Evolutionary conservation across 2,888 invertebrate genomes (phyloP).

Genomic region (Panorpa germanica): DNA sequence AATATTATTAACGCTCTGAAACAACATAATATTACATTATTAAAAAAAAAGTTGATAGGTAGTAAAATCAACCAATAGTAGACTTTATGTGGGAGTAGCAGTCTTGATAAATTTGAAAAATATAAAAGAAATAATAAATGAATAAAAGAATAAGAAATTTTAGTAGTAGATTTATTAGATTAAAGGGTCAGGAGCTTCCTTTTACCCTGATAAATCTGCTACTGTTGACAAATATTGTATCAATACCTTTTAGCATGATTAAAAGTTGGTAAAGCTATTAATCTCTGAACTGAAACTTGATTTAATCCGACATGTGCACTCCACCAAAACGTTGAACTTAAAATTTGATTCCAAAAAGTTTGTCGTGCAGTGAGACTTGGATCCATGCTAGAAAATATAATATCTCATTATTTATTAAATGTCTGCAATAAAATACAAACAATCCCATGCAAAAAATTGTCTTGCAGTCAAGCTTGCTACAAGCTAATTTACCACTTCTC

Average conservation of each 20-base stretch:
- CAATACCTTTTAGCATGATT: constrained; percentile 32
- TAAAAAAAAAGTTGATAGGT: neutral
- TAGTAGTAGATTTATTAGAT: no score
- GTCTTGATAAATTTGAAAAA: no score
- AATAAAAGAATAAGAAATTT: no score
- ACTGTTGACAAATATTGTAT: no score
- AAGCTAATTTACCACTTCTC: no score
- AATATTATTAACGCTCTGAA: constrained; percentile 28
- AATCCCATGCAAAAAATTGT: no score
- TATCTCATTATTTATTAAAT: neutral
- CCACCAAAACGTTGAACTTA: constrained; percentile 36
- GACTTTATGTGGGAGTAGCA: no score
- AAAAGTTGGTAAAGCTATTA: constrained; percentile 31
- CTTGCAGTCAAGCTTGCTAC: no score
- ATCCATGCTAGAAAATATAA: constrained; percentile 24
- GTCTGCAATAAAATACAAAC: neutral
- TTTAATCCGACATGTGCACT: constrained; percentile 38
- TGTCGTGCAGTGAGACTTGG: constrained; percentile 35
- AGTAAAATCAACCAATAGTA: no score
- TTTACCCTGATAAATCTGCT: no score
- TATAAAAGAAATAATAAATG: no score
- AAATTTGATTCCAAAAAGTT: constrained; percentile 34
- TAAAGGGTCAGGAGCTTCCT: no score
- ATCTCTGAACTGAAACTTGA: constrained; percentile 44
- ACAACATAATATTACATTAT: constrained; percentile 12